Conservation (phyloP, 2,113 vertebrate genomes). For the Monopterus albus region DNA sequence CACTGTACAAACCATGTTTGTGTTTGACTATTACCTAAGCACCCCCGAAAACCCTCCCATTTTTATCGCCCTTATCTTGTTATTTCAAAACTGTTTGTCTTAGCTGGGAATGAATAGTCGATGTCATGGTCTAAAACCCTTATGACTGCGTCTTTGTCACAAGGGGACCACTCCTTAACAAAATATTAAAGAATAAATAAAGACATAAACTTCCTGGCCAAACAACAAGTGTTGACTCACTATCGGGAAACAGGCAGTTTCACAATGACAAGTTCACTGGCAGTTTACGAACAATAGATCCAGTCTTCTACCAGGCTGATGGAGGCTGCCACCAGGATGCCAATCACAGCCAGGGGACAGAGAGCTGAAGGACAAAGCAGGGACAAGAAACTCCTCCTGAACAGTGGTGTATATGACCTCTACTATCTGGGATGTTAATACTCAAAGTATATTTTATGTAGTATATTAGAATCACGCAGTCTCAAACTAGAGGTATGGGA, state of each 20-base stretch:
- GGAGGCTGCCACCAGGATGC: constrained; percentile 46
- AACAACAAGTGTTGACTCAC: constrained; percentile 76
- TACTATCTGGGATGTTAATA: neutral
- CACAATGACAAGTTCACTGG: constrained; percentile 65
- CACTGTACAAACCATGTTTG: constrained; percentile 84
- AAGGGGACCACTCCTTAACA: constrained; percentile 77
- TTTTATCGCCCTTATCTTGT: constrained; percentile 82
- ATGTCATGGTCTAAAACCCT: constrained; percentile 72
- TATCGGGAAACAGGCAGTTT: constrained; percentile 46
- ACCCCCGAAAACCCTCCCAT: constrained; percentile 62
- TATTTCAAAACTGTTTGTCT: constrained; percentile 84
- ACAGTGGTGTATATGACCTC: neutral
- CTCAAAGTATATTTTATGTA: no score
- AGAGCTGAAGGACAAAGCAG: constrained; percentile 33
- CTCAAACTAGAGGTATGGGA: neutral
- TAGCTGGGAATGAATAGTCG: constrained; percentile 77
- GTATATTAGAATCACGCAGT: no score
- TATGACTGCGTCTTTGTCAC: constrained; percentile 78
- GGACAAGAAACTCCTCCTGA: neutral
- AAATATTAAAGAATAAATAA: constrained; percentile 82
- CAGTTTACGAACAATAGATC: constrained; percentile 70
- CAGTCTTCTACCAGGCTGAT: constrained; percentile 49
- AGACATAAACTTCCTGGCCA: constrained; percentile 81
- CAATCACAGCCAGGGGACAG: constrained; percentile 38
- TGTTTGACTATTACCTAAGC: constrained; percentile 85